Conservation (phyloP, 2,888 invertebrate genomes). For the Callyntrura guangdongensis region DNA sequence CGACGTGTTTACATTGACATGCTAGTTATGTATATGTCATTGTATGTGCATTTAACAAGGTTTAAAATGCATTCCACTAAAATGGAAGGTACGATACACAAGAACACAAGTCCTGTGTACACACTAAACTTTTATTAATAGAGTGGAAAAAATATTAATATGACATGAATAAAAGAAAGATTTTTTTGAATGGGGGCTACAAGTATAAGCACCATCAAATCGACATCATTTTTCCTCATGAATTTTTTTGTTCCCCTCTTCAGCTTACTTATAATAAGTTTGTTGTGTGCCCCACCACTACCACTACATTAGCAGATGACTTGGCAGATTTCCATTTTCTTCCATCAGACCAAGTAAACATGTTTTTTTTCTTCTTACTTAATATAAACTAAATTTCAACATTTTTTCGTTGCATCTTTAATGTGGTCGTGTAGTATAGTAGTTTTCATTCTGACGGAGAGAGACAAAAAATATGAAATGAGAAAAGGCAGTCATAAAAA, state of each 20-base stretch:
- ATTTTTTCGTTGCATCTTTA: background rate
- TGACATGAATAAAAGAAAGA: constrained; percentile 49
- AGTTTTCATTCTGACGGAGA: constrained; percentile 10
- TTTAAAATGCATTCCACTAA: background rate
- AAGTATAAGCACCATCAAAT: constrained; percentile 71
- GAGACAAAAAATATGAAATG: constrained; percentile 61
- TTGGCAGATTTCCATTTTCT: constrained; percentile 74
- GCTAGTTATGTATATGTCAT: background rate
- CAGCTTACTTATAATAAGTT: constrained; percentile 31
- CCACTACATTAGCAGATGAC: constrained; percentile 73
- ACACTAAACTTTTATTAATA: background rate
- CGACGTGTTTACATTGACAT: background rate
- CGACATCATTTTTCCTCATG: constrained; percentile 60
- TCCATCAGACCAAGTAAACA: constrained; percentile 43
- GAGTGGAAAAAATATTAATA: constrained; percentile 14
- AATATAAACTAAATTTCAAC: constrained; percentile 48
- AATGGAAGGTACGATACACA: too few species aligned
- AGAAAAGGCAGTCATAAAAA: constrained; percentile 72
- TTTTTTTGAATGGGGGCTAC: constrained; percentile 61
- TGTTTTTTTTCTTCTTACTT: constrained; percentile 52
- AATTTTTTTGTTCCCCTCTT: constrained; percentile 26
- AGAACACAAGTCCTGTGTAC: background rate
- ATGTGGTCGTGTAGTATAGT: constrained; percentile 18
- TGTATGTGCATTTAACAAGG: background rate
- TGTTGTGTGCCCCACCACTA: constrained; percentile 29